phyloP scores from a whole-genome alignment of 2,113 vertebrate genomes.

The Himantopus leucocephalus region DNA sequence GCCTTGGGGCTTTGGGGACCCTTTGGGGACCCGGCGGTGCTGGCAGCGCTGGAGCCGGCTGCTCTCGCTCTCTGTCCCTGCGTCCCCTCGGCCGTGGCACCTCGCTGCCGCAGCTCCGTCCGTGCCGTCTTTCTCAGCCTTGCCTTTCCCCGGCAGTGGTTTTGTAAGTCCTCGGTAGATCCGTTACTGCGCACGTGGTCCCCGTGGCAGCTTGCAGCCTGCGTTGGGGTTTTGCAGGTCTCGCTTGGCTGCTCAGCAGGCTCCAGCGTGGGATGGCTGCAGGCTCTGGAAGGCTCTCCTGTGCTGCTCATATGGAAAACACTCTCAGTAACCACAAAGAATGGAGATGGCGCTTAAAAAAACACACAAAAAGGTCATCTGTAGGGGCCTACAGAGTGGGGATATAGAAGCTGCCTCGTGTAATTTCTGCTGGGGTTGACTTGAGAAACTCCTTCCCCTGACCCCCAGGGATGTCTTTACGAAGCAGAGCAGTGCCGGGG shows the following conservation, averaged over 20 bases:
- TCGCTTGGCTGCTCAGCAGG: constrained; percentile 1
- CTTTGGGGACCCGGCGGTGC: no score
- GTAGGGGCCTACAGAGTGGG: background rate
- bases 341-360: background rate
- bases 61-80: background rate
- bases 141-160: fast-evolving
- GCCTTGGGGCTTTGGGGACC: background rate
- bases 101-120: background rate
- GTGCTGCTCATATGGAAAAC: constrained; percentile 23
- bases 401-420: fast-evolving
- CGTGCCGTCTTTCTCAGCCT: fast-evolving
- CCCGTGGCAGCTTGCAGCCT: background rate
- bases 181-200: background rate
- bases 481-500: background rate
- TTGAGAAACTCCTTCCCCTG: background rate
- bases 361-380: background rate
- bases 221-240: background rate
- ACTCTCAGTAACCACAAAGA: background rate
- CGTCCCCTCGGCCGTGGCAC: fast-evolving
- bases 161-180: background rate
- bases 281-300: background rate
- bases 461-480: background rate
- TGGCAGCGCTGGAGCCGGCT: background rate
- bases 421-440: background rate
- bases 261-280: background rate